Evolutionary conservation across 2,797 vertebrate genomes (phyloP).

Genomic region (Melanotaenia boesemani): DNA sequence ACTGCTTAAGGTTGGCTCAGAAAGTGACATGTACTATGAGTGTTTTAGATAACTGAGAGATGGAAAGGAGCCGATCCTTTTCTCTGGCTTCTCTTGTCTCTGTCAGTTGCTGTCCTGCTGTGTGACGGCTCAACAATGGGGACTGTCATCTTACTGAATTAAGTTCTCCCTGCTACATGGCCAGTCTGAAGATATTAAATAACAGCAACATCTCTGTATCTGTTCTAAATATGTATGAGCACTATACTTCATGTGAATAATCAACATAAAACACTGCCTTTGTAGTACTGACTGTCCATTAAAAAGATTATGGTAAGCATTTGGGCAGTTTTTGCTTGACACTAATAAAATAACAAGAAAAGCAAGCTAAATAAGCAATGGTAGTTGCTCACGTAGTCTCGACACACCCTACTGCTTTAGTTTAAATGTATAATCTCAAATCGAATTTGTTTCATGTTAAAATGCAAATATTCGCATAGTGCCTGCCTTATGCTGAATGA

Average conservation of each 20-base stretch:
- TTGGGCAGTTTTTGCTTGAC: not conserved
- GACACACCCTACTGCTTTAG: conserved; percentile 16
- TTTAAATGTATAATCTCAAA: conserved; percentile 21
- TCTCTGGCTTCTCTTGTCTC: conserved; percentile 36
- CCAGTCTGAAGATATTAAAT: conserved; percentile 1
- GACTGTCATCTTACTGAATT: conserved; percentile 36
- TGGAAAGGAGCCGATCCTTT: conserved; percentile 32
- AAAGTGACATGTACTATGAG: conserved; percentile 7
- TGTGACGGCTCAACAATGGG: conserved; percentile 55
- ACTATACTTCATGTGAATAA: conserved; percentile 14
- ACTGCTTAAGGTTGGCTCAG: conserved; percentile 10
- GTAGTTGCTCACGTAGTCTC: conserved; percentile 24
- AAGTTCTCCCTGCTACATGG: conserved; percentile 15
- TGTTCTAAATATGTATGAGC: conserved; percentile 31
- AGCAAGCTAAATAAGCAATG: conserved; percentile 20
- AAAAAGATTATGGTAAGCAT: conserved; percentile 1
- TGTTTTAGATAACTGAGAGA: conserved; percentile 13
- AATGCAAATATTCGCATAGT: conserved; percentile 54
- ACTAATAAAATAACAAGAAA: conserved; percentile 17
- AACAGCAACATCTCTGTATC: conserved; percentile 3
- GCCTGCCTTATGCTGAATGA: conserved; percentile 17
- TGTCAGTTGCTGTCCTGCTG: conserved; percentile 47
- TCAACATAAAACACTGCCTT: conserved; percentile 1
- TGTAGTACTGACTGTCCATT: conserved; percentile 15
- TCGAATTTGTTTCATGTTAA: conserved; percentile 34